Base-by-base conservation (phyloP, 2,888 invertebrate genomes). In the Agrotis exclamationis region DNA sequence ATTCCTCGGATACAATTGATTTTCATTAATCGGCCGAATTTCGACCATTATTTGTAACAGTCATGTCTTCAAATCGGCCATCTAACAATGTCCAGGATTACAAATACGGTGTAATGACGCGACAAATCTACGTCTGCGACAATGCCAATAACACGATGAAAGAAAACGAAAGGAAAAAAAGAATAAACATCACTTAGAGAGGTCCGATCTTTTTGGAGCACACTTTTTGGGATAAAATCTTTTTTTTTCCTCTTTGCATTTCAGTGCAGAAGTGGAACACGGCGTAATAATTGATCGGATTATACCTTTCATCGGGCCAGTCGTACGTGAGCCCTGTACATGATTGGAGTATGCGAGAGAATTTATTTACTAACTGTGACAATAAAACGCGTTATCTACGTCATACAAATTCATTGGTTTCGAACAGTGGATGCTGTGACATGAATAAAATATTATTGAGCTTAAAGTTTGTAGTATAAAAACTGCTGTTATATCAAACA, bases 221-320 rank as follows among this genome's bases (percentile, higher is more conserved):
- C 76, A 50, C 24, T 72, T 76, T 75, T 74, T 76, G 69, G 84
- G 80, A 89, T 91, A 88, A 90, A 90, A 91, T 90, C 88, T 89
- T 91, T 88, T 89, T 89, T 88, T 89, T 91, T 88, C 89, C 85
- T 87, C 86, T 90, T 92, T 92, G 89, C 91, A 93, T 91, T 91
- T 88, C 79, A 77, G 88, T 89, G 85, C 89, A 85, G 86, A 93
- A 93, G 92, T 92, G 92, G 90, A 88, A 85, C 92, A 91, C 92
- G 91, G 85, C 88, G 91, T 91, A 91, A 94, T 95, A 95, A 95
- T 95, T 94, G 94, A 95, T 95, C 92, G 93, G 93, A 94, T 95
- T 94, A 95, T 93, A 91, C 92, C 93, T 93, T 93, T 91, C 92
- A 93, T 87, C 89, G 91, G 89, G 85, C 65, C 64, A 63, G 70